These are phyloP conservation scores for Silurus meridionalis DNA, from an alignment of 2,113 vertebrate genomes.

Conservation along the genomic window DNA sequence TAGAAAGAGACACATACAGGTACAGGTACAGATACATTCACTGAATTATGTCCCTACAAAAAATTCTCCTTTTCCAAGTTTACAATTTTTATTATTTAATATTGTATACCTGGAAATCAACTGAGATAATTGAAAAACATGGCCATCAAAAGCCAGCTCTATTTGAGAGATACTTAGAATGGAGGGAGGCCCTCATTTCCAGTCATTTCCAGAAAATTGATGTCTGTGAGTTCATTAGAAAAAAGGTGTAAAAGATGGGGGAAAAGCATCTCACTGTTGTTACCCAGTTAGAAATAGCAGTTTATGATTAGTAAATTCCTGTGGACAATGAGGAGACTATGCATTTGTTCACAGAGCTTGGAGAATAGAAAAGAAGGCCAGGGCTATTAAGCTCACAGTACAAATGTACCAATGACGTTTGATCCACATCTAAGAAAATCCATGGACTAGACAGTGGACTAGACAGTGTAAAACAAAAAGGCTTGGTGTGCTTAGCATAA, in stretches of 20 bases:
- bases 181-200: neutral
- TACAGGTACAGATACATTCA: neutral
- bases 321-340: conserved; percentile 1
- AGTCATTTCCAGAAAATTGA: neutral
- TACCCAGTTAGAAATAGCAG: conserved; percentile 4
- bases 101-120: neutral
- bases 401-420: neutral
- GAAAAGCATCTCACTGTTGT: neutral
- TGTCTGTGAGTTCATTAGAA: neutral
- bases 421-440: neutral
- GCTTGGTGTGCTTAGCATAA: neutral
- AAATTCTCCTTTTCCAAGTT: neutral
- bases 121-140: neutral
- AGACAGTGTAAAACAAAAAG: neutral
- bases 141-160: neutral
- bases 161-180: neutral
- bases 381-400: neutral
- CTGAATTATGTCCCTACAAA: neutral
- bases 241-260: neutral
- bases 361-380: neutral
- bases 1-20: neutral
- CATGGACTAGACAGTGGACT: neutral
- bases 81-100: neutral
- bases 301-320: conserved; percentile 21
- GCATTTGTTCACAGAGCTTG: neutral